Percentiles rank a stretch among this genome's conserved stretches.
phyloP scores from a whole-genome alignment of 1,140 invertebrate genomes.

The Atta colombica region DNA sequence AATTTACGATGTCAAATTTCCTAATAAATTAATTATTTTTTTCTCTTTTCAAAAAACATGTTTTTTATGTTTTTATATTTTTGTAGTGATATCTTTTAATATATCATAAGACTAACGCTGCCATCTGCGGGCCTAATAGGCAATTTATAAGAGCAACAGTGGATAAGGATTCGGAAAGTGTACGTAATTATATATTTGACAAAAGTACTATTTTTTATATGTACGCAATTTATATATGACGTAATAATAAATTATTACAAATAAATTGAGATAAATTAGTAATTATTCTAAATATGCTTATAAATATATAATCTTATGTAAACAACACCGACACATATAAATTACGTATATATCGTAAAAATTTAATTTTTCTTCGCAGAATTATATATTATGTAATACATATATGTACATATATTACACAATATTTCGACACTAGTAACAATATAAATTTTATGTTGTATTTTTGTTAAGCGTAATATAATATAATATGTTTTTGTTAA shows the following conservation, averaged over 20 bases:
- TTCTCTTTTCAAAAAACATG: neutral
- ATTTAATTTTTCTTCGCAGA: conserved; percentile 18
- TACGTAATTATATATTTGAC: neutral
- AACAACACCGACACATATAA: neutral
- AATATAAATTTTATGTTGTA: neutral
- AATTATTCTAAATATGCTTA: neutral
- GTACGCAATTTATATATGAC: neutral
- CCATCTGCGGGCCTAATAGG: conserved; percentile 14
- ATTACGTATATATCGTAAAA: neutral
- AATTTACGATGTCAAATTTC: conserved; percentile 4
- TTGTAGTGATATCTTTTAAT: neutral
- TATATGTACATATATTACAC: conserved; percentile 2
- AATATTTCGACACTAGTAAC: neutral
- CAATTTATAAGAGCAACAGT: neutral
- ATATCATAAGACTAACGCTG: neutral
- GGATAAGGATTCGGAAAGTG: neutral
- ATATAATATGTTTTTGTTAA: neutral
- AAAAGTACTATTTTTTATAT: neutral
- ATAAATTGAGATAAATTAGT: neutral
- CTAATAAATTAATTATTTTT: neutral
- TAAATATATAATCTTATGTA: neutral
- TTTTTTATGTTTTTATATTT: neutral
- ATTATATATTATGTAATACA: conserved; percentile 28
- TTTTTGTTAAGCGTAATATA: neutral
- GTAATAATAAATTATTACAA: conserved; percentile 6